Evolutionary conservation across 2,797 vertebrate species (phyloP).

Genomic region (Pelodytes ibericus): DNA sequence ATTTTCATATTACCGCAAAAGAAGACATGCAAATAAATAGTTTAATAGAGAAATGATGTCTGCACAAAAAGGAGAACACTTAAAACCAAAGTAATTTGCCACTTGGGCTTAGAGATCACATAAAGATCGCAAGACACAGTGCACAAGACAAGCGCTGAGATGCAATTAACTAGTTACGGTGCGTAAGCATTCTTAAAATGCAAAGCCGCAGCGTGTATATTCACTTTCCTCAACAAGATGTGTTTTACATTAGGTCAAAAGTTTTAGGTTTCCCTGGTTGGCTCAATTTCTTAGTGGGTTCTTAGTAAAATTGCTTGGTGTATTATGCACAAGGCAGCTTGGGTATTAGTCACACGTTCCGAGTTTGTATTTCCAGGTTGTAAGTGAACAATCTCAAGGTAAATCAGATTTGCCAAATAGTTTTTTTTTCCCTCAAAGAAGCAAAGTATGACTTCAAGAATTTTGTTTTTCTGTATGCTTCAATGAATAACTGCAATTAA

Average conservation of each 20-base stretch:
- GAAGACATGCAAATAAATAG: not conserved
- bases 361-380: constrained; percentile 31
- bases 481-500: constrained; percentile 46
- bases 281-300: constrained; percentile 6
- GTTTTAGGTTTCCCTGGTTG: constrained; percentile 40
- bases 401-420: constrained; percentile 53
- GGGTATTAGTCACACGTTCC: constrained; percentile 50
- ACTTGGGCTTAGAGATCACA: not conserved
- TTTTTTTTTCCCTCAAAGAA: constrained; percentile 53
- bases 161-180: constrained; percentile 34
- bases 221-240: constrained; percentile 28
- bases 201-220: constrained; percentile 36
- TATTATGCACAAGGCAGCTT: constrained; percentile 37
- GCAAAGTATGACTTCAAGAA: constrained; percentile 55
- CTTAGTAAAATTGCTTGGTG: constrained; percentile 33
- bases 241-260: constrained; percentile 36
- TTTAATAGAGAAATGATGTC: not conserved
- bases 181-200: constrained; percentile 20
- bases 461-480: constrained; percentile 50
- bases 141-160: constrained; percentile 23
- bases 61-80: too few relatives aligned
- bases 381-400: constrained; percentile 44
- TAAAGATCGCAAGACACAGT: not conserved
- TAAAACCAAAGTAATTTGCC: not conserved
- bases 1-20: not conserved